phyloP scores from a whole-genome alignment of 92 coral and sea anemone genomes.

The Zoanthus sansibaricus region DNA sequence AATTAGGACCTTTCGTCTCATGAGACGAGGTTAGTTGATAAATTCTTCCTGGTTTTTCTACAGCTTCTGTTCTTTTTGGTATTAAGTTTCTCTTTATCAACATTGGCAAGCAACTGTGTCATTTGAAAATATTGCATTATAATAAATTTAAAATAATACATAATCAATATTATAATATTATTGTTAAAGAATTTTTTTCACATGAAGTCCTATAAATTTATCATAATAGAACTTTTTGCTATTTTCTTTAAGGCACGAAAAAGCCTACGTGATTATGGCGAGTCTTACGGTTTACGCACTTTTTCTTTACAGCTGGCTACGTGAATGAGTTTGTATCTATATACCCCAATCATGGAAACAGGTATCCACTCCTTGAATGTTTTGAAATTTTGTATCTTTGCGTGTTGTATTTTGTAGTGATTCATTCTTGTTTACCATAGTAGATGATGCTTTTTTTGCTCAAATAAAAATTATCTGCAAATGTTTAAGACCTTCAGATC shows the following conservation, averaged over 20 bases:
- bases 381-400: neutral
- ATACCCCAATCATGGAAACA: constrained; percentile 90
- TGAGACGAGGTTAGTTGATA: constrained; percentile 83
- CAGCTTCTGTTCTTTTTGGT: neutral
- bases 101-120: neutral
- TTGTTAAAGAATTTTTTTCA: too few relatives aligned
- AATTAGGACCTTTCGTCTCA: constrained; percentile 86
- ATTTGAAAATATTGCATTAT: too few relatives aligned
- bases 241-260: too few relatives aligned
- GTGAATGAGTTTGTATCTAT: constrained; percentile 97
- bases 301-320: constrained; percentile 84
- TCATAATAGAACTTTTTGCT: too few relatives aligned
- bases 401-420: neutral
- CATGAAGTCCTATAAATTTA: too few relatives aligned
- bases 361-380: constrained; percentile 51
- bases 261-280: too few relatives aligned
- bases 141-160: too few relatives aligned
- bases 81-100: neutral
- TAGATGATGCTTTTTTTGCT: too few relatives aligned
- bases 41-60: neutral
- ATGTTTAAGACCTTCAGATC: too few relatives aligned
- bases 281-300: neutral
- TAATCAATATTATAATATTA: too few relatives aligned
- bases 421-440: too few relatives aligned
- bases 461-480: too few relatives aligned